phyloP scores from a whole-genome alignment of 2,113 vertebrate species.

The Danionella cerebrum region DNA sequence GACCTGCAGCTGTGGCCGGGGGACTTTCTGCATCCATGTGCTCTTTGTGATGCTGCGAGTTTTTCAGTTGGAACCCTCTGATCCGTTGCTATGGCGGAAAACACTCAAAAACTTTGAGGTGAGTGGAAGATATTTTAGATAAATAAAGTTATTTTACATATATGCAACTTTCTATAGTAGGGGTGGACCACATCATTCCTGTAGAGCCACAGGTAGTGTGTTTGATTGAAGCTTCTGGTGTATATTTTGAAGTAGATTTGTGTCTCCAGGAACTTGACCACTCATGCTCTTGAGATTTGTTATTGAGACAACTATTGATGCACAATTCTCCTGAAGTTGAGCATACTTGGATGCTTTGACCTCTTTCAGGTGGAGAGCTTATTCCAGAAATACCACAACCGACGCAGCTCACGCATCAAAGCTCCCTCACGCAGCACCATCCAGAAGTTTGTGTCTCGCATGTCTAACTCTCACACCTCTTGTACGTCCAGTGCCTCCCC shows the following conservation, averaged over 20 bases:
- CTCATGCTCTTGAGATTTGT: too few species aligned
- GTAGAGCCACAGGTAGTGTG: too few species aligned
- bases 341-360: neutral
- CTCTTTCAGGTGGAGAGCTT: conserved; percentile 79
- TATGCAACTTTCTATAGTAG: too few species aligned
- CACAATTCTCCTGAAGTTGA: neutral
- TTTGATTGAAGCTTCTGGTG: too few species aligned
- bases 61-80: conserved; percentile 79
- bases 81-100: conserved; percentile 83
- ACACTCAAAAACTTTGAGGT: conserved; percentile 89
- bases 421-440: conserved; percentile 88
- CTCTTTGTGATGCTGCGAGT: conserved; percentile 85
- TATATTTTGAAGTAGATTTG: too few species aligned
- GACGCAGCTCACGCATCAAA: conserved; percentile 87
- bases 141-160: too few species aligned
- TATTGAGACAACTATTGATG: too few species aligned
- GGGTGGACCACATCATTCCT: too few species aligned
- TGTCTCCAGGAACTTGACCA: too few species aligned
- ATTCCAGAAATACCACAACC: conserved; percentile 90
- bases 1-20: conserved; percentile 88
- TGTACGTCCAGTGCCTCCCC: conserved; percentile 78
- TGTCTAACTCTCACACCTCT: conserved; percentile 82
- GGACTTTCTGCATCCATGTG: conserved; percentile 81
- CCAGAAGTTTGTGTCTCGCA: conserved; percentile 90
- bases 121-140: conserved; percentile 3